Percentiles rank a stretch among this genome's conserved stretches.
Evolutionary conservation across 2,113 vertebrate genomes (phyloP).

Genomic region (Poeciliopsis occidentalis): DNA sequence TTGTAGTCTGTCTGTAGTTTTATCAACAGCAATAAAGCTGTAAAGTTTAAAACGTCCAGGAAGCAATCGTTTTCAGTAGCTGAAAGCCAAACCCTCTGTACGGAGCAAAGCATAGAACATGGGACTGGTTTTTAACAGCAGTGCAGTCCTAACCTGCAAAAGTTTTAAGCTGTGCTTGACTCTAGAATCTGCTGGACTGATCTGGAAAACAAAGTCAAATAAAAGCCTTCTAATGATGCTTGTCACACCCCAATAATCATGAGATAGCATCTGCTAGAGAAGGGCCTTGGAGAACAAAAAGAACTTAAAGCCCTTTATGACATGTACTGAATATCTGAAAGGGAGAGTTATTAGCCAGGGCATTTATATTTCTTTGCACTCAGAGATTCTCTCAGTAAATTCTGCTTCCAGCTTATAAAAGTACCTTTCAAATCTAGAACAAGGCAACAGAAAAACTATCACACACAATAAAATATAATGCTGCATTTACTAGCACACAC

Average conservation of each 20-base stretch:
- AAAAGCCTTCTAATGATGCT: too few relatives aligned
- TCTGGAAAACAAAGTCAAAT: too few relatives aligned
- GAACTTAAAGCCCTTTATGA: not conserved
- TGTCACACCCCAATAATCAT: not conserved
- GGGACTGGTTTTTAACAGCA: too few relatives aligned
- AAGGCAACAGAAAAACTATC: constrained; percentile 61
- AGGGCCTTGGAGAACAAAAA: not conserved
- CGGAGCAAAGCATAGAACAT: too few relatives aligned
- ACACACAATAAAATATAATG: constrained; percentile 62
- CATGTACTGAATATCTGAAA: not conserved
- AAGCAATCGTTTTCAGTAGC: too few relatives aligned
- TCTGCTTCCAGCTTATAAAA: constrained; percentile 54
- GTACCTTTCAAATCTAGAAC: constrained; percentile 49
- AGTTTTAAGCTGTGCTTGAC: too few relatives aligned
- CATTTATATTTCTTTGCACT: constrained; percentile 28
- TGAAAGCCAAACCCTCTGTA: too few relatives aligned
- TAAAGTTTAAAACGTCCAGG: too few relatives aligned
- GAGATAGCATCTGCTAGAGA: not conserved
- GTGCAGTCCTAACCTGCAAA: too few relatives aligned
- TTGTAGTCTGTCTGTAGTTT: too few relatives aligned
- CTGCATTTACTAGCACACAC: constrained; percentile 53
- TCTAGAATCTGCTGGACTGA: too few relatives aligned
- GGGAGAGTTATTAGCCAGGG: constrained; percentile 5
- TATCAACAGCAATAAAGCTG: too few relatives aligned
- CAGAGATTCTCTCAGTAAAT: constrained; percentile 35